Conservation (phyloP, 1,140 invertebrate genomes). For the Bombus waltoni region DNA sequence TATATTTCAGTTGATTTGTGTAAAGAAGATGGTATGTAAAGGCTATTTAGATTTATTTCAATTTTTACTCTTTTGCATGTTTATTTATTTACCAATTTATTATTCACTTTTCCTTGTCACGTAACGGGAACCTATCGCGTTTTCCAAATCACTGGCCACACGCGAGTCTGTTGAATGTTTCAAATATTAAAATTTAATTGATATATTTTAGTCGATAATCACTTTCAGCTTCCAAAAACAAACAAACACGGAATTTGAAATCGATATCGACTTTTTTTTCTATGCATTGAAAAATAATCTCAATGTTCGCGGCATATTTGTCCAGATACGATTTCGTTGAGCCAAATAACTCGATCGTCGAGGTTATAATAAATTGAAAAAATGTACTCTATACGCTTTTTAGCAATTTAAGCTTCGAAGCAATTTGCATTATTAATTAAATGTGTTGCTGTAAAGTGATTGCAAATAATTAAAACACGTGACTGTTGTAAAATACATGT, state of each 20-base stretch:
- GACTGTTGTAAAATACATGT: background rate
- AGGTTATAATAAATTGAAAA: background rate
- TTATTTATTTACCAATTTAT: constrained; percentile 67
- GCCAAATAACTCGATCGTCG: background rate
- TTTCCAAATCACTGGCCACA: constrained; percentile 28
- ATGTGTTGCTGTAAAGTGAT: background rate
- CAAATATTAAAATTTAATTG: background rate
- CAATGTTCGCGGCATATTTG: background rate
- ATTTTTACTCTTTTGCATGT: constrained; percentile 75
- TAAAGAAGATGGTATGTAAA: constrained; percentile 81
- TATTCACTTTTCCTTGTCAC: constrained; percentile 58
- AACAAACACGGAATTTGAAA: background rate
- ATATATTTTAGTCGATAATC: background rate
- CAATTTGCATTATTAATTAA: background rate
- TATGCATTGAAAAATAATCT: background rate
- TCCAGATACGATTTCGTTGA: background rate
- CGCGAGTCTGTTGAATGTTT: constrained; percentile 38
- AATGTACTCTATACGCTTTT: background rate
- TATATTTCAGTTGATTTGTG: constrained; percentile 80
- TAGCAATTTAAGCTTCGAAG: background rate
- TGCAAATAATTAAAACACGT: background rate
- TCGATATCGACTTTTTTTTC: background rate
- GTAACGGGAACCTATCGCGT: constrained; percentile 25
- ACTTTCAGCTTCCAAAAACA: background rate
- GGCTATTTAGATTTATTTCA: constrained; percentile 74